These are phyloP conservation scores for Panagrolaimus sp. DNA, from an alignment of 1,140 invertebrate species.

Conservation along the genomic window DNA sequence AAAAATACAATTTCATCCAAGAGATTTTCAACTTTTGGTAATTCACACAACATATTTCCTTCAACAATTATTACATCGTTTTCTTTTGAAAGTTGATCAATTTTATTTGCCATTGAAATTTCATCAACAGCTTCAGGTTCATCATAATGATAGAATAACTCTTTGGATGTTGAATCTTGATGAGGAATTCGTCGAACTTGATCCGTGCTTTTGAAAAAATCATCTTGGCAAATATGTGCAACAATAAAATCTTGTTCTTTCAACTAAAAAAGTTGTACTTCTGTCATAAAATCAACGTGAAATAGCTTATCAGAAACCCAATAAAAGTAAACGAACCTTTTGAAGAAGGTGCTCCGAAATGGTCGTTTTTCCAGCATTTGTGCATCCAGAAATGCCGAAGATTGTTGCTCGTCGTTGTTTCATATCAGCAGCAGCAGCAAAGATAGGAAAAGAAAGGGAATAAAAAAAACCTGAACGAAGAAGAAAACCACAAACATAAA, in stretches of 20 bases:
- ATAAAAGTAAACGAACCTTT: constrained; percentile 13
- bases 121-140: constrained; percentile 20
- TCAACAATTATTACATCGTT: constrained; percentile 27
- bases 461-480: no score
- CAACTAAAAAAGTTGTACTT: background rate
- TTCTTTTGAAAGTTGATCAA: constrained; percentile 3
- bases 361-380: constrained; percentile 34
- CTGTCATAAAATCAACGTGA: background rate
- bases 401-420: constrained; percentile 1
- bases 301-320: background rate
- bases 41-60: constrained; percentile 39
- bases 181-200: constrained; percentile 23
- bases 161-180: constrained; percentile 14
- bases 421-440: no score
- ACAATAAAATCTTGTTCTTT: background rate
- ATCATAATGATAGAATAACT: constrained; percentile 30
- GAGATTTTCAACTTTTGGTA: constrained; percentile 8
- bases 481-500: no score
- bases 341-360: constrained; percentile 24
- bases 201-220: constrained; percentile 23
- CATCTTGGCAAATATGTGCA: constrained; percentile 11
- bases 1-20: constrained; percentile 29
- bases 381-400: constrained; percentile 25
- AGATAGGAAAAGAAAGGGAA: no score
- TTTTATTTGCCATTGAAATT: background rate